Conservation (phyloP, 2,113 vertebrate species). For the Serilophus lunatus region DNA sequence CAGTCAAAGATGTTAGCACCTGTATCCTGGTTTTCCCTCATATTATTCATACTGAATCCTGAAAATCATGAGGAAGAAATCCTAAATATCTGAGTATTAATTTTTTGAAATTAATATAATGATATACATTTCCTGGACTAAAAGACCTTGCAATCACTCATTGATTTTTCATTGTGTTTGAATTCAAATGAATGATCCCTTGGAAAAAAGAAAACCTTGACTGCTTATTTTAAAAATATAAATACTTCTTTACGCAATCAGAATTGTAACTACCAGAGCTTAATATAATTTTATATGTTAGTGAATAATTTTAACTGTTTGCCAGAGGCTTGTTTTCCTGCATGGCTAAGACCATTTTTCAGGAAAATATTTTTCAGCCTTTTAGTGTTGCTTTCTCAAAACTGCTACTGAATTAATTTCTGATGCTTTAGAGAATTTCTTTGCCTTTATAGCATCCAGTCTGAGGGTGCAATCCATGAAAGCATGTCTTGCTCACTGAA, state of each 20-base stretch:
- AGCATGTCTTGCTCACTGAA: not conserved
- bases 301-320: not conserved
- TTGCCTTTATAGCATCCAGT: not conserved
- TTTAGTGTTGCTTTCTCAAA: not conserved
- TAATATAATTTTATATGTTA: not conserved
- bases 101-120: not conserved
- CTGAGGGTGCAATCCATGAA: not conserved
- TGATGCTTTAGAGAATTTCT: not conserved
- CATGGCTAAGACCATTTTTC: not conserved
- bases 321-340: not conserved
- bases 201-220: not conserved
- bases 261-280: not conserved
- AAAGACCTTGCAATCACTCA: not conserved
- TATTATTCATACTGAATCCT: not conserved
- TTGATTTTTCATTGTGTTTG: not conserved
- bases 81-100: not conserved
- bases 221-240: not conserved
- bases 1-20: not conserved
- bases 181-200: not conserved
- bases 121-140: not conserved
- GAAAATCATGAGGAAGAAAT: not conserved
- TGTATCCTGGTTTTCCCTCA: not conserved
- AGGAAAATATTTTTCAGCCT: not conserved
- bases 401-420: not conserved
- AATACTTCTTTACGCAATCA: not conserved